These are phyloP conservation scores for Flexamia atlantica DNA, from an alignment of 2,888 invertebrate genomes.

Conservation along the genomic window DNA sequence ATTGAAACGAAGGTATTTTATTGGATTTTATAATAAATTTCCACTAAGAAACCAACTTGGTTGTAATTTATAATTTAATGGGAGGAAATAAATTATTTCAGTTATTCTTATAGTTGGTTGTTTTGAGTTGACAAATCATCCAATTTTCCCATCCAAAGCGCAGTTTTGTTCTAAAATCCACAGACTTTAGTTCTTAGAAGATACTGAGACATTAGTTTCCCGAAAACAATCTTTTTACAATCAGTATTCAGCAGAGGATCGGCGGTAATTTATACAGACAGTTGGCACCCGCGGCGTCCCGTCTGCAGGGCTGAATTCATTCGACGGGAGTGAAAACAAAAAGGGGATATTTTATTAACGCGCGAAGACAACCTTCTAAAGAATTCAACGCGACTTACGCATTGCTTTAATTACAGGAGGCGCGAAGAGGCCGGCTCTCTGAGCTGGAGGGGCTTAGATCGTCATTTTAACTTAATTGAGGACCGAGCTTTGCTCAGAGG, in stretches of 20 bases:
- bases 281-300: slow-evolving; percentile 15
- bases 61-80: too few species aligned
- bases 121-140: too few species aligned
- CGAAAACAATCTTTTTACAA: slow-evolving; percentile 1
- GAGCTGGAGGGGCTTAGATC: too few species aligned
- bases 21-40: too few species aligned
- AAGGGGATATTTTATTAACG: slow-evolving; percentile 55
- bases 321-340: slow-evolving; percentile 41
- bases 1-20: too few species aligned
- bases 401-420: slow-evolving; percentile 34
- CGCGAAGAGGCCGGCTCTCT: background rate
- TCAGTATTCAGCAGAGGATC: slow-evolving; percentile 6
- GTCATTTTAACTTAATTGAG: too few species aligned
- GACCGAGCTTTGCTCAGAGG: too few species aligned
- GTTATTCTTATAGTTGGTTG: too few species aligned
- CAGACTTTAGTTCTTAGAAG: background rate
- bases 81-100: too few species aligned
- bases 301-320: slow-evolving; percentile 6
- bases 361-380: slow-evolving; percentile 38
- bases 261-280: slow-evolving; percentile 30
- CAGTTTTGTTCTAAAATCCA: too few species aligned
- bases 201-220: slow-evolving; percentile 17
- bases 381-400: slow-evolving; percentile 46
- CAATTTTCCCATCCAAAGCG: too few species aligned
- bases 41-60: too few species aligned